Percentiles rank a stretch among this genome's conserved stretches.
These are phyloP conservation scores for Choreutis nemorana DNA, from an alignment of 2,888 invertebrate species.

Conservation along the genomic window DNA sequence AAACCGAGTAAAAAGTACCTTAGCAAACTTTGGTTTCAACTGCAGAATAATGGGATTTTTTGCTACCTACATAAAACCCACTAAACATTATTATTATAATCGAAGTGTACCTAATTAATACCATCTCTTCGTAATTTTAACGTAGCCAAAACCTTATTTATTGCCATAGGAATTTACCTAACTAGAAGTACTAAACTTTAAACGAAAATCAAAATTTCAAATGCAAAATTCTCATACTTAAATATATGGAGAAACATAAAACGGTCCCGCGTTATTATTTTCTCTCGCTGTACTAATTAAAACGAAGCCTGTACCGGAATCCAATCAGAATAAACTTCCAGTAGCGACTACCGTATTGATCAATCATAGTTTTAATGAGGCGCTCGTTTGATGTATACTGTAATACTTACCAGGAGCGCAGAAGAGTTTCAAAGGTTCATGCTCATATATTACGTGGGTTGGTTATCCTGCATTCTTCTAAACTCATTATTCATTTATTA, in stretches of 20 bases:
- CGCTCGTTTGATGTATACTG: constrained; percentile 25
- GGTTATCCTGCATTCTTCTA: constrained; percentile 40
- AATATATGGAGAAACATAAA: background rate
- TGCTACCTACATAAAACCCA: too few species aligned
- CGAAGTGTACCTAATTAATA: too few species aligned
- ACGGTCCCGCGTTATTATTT: background rate
- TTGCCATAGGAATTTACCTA: too few species aligned
- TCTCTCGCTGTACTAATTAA: background rate
- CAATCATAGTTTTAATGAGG: constrained; percentile 44
- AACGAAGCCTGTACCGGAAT: background rate
- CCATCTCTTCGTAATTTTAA: too few species aligned
- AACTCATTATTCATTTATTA: constrained; percentile 56
- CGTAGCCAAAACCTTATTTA: too few species aligned
- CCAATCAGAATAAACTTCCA: constrained; percentile 23
- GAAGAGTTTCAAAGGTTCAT: constrained; percentile 17
- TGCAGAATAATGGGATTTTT: too few species aligned
- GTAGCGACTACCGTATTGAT: constrained; percentile 52
- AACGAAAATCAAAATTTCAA: too few species aligned
- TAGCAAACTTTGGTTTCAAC: too few species aligned
- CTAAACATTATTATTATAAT: too few species aligned
- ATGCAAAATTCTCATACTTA: too few species aligned
- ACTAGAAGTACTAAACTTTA: too few species aligned
- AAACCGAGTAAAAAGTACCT: background rate
- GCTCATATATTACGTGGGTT: constrained; percentile 28
- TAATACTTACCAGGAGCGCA: constrained; percentile 20